Evolutionary conservation across 1,140 invertebrate species (phyloP).

Genomic region (Laupala kohalensis): DNA sequence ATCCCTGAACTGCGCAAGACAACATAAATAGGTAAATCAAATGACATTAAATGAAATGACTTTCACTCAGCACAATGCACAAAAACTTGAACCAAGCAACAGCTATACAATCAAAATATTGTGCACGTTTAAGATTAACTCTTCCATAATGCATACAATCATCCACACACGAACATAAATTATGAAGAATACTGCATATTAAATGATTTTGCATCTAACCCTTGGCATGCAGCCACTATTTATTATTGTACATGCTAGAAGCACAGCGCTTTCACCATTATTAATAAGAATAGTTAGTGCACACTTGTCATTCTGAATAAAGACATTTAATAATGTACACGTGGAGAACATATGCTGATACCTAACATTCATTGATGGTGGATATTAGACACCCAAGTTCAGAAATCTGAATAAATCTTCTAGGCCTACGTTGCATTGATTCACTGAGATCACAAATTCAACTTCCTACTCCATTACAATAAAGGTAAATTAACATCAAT

Average conservation of each 20-base stretch:
- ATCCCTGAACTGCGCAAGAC: constrained; percentile 4
- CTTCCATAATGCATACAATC: background rate
- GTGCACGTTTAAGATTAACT: background rate
- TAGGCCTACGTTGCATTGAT: background rate
- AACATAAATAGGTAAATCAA: background rate
- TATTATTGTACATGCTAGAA: background rate
- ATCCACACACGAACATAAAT: background rate
- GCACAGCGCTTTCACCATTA: background rate
- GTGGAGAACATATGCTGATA: background rate
- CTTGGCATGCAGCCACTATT: background rate
- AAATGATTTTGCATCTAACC: background rate
- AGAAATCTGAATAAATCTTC: background rate
- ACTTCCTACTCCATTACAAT: background rate
- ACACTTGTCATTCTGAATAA: background rate
- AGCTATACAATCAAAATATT: background rate
- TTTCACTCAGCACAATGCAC: background rate
- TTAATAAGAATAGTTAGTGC: background rate
- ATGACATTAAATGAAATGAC: background rate
- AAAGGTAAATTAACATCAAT: background rate
- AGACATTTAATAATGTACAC: background rate
- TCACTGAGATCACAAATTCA: background rate
- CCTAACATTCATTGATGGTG: background rate
- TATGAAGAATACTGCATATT: background rate
- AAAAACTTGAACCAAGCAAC: background rate
- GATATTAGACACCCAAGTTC: background rate